Base-by-base conservation (phyloP, 2,888 invertebrate genomes). In the Nyleta sp. region DNA sequence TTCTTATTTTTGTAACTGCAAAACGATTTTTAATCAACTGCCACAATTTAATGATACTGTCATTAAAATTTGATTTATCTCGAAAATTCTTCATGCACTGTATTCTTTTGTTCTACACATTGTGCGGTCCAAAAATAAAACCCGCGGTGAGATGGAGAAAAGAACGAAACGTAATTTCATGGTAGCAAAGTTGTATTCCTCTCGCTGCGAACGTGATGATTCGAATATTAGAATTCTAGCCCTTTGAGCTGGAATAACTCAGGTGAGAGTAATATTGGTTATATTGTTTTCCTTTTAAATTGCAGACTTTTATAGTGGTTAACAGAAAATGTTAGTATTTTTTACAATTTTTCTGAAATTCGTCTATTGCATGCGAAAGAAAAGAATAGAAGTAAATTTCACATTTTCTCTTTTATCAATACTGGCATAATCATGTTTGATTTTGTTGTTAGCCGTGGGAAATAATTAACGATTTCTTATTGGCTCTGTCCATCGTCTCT, bases 141-240 rank as follows among this genome's bases (percentile, higher is more conserved):
- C 42, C 33, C 5, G 31, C 13, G 55, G 38, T 52, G 62, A 62
- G 38, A 72, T 62, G 44, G 15, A 71, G 52, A 42, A 40, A 57
- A 64, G 48, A 64, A 55, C 31, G 40, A 52, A 72, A 55, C 28
- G 22, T 55, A 72, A 72, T 64, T 72, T 72, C 72, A 64, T 72
- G 72, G 72, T 64, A 48, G 13, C 55, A 40, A 11, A 44, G 62
- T 44, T 46, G 20, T 55, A 55, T 46, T 71, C n/a, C 42, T 73
- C 38, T 57, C 55, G 50, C 57, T 40, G 57, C 13, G 57, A 64
- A 64, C 55, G 48, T 64, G 72, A 64, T 62, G 60, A 71, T 62
- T 53, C 48, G 35, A 44, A 71, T 46, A 71, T 71, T 71, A 71
- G 52, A 57, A 48, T 57, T 46, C 28, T 48, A 48, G 17, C 22